Evolutionary conservation across 2,888 invertebrate genomes (phyloP).

Genomic region (Lathronympha strigana): DNA sequence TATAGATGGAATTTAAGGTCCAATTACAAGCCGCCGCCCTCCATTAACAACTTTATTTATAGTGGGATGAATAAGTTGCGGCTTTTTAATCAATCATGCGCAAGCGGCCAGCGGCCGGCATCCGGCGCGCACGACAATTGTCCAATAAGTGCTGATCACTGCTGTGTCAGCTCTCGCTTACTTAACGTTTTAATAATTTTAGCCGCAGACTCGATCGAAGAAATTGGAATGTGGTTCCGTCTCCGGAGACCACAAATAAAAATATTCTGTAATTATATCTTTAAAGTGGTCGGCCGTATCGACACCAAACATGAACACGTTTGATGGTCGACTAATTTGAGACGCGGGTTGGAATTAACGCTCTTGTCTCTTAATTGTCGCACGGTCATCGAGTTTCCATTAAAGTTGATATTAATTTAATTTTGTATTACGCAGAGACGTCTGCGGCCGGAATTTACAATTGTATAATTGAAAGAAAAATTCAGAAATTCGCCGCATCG

Average conservation of each 20-base stretch:
- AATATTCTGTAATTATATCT: conserved; percentile 36
- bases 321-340: conserved; percentile 32
- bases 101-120: conserved; percentile 62
- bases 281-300: conserved; percentile 30
- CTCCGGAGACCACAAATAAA: conserved; percentile 35
- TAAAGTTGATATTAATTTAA: not conserved
- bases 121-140: conserved; percentile 68
- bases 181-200: conserved; percentile 50
- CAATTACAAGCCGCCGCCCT: conserved; percentile 72
- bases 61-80: conserved; percentile 76
- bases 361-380: not conserved
- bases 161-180: conserved; percentile 50
- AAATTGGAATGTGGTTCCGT: conserved; percentile 48
- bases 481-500: too few relatives aligned
- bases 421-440: too few relatives aligned
- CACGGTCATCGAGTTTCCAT: not conserved
- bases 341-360: conserved; percentile 17
- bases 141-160: conserved; percentile 62
- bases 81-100: conserved; percentile 80
- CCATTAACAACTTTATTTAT: conserved; percentile 81
- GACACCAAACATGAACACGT: conserved; percentile 32
- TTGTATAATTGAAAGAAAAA: too few relatives aligned
- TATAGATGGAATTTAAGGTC: conserved; percentile 70
- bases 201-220: conserved; percentile 44
- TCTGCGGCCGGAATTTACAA: too few relatives aligned